Base-by-base conservation (phyloP, 2,113 vertebrate genomes). In the Actenoides hombroni region DNA sequence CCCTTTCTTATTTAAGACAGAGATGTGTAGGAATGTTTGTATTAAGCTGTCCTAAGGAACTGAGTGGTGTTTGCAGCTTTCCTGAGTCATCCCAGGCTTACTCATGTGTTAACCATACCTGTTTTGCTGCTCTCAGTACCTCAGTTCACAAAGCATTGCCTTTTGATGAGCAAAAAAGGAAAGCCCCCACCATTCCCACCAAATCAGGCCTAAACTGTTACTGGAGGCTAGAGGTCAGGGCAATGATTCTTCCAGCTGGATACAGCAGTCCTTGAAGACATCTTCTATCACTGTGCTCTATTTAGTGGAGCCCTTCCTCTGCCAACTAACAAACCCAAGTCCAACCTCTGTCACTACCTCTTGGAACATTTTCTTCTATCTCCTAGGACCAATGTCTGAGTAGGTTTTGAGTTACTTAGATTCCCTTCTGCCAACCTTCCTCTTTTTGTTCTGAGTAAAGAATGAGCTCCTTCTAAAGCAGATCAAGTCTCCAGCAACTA, bases 61-160 rank as follows among this genome's bases (percentile, higher is more conserved):
- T 1, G 10, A 5, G 13, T 31, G 21, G n/a, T 54, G 37, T 35
- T 81, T 84, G 25, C 13, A 48, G 10, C 6, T 87, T 90, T 60
- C 39, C 13, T 0, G 1, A 23, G 35, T 56, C 51, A 70, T 28
- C 44, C 17, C 2, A 10, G 11, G 56, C 10, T 83, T 44, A 19
- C 48, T 25, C 0, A 1, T 10, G 6, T 3, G 2, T 35, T 48
- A 77, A 31, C 11, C 3, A 2, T 16, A 11, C 40, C 40, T 29
- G 13, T 65, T 65, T 15, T 4, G 0, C 31, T 88, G 42, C 21
- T 64, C 21, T 80, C 25, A 29, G 20, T 79, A 35, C 8, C 40
- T 20, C 26, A 8, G 16, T 10, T 39, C 51, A 51, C 33, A 82
- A 68, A 87, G 11, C 35, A 51, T 14, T 7, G 7, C 11, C n/a